Conservation (phyloP, 2,888 invertebrate species). For the Troglohyphantes excavatus region DNA sequence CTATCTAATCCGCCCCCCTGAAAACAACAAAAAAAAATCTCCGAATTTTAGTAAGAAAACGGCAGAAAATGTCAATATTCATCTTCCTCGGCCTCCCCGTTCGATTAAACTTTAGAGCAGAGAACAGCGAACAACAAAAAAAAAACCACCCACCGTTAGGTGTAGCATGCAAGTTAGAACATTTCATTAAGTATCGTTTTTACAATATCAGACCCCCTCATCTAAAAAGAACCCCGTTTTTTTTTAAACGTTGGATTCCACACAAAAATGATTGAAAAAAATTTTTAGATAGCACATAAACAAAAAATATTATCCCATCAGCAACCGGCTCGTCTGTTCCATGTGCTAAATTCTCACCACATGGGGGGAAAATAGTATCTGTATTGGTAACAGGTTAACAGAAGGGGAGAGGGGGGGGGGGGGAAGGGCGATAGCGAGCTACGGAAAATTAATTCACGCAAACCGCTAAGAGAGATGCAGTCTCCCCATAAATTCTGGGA, state of each 20-base stretch:
- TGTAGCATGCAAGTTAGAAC: constrained; percentile 51
- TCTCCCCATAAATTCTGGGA: constrained; percentile 45
- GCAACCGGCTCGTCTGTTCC: constrained; percentile 52
- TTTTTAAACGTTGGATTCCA: constrained; percentile 5
- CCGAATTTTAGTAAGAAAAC: constrained; percentile 43
- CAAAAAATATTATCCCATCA: constrained; percentile 69
- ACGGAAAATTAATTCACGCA: constrained; percentile 74
- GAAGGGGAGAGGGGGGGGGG: background rate
- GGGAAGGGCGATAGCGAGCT: constrained; percentile 27
- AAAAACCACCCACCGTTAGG: background rate
- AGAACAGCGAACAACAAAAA: background rate
- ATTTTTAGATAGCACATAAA: constrained; percentile 23
- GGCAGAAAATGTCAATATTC: constrained; percentile 64
- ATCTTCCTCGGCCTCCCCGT: constrained; percentile 25
- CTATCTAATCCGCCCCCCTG: constrained; percentile 25
- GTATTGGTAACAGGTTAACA: constrained; percentile 70
- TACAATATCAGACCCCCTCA: constrained; percentile 28
- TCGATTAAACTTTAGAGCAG: constrained; percentile 53
- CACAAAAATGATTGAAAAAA: constrained; percentile 64
- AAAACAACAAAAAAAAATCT: constrained; percentile 25
- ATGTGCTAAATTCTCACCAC: constrained; percentile 71
- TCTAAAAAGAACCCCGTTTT: constrained; percentile 10
- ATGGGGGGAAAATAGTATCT: constrained; percentile 44
- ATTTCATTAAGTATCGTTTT: constrained; percentile 72
- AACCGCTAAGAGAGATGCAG: constrained; percentile 36